phyloP scores from a whole-genome alignment of 2,888 invertebrate species.

The Eupithecia insigniata region DNA sequence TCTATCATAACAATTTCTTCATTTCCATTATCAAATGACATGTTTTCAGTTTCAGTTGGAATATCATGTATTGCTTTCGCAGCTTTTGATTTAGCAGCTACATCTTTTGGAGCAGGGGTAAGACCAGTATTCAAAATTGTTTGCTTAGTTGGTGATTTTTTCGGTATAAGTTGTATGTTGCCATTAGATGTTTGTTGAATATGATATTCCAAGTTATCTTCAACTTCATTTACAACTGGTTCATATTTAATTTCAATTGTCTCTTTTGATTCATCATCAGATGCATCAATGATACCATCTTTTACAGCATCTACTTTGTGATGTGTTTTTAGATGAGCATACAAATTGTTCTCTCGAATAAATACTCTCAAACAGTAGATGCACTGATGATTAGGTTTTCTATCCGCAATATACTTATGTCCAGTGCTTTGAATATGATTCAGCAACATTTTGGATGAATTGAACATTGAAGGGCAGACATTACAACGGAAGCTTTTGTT shows the following conservation, averaged over 20 bases:
- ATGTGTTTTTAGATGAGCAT: conserved; percentile 87
- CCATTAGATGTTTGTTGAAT: conserved; percentile 68
- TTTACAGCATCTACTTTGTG: conserved; percentile 86
- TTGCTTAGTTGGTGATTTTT: conserved; percentile 62
- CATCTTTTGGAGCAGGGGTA: conserved; percentile 43
- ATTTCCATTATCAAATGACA: conserved; percentile 47
- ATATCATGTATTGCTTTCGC: conserved; percentile 46
- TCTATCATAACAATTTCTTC: conserved; percentile 82
- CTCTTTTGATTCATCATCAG: conserved; percentile 72
- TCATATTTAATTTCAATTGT: conserved; percentile 64
- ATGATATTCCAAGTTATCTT: conserved; percentile 67
- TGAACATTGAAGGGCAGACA: conserved; percentile 83
- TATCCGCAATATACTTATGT: conserved; percentile 76
- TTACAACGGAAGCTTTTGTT: conserved; percentile 71
- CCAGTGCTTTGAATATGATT: conserved; percentile 84
- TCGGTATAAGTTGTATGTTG: conserved; percentile 81
- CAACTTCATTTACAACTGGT: conserved; percentile 59
- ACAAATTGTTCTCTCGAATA: conserved; percentile 87
- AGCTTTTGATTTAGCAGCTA: conserved; percentile 43
- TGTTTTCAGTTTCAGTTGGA: conserved; percentile 56
- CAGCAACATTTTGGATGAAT: conserved; percentile 67
- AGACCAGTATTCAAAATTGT: conserved; percentile 75
- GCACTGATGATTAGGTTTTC: conserved; percentile 83
- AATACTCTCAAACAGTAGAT: conserved; percentile 91
- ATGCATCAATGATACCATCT: conserved; percentile 87